A percentile compares a stretch with the other conserved stretches of the same genome.
Conservation (phyloP, 2,888 invertebrate species). For the Idaea biselata region DNA sequence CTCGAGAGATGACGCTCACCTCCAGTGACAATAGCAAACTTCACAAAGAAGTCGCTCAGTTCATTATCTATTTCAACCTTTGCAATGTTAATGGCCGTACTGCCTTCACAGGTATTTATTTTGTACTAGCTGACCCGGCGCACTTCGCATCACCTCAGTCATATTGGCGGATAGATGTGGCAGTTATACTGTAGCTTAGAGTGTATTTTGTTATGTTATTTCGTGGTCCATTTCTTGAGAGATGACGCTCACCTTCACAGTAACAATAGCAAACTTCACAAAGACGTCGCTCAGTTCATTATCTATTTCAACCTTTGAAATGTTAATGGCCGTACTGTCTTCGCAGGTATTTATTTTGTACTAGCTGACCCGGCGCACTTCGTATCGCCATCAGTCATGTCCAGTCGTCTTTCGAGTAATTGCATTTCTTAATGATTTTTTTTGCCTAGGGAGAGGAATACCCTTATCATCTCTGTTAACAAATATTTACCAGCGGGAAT, state of each 20-base stretch:
- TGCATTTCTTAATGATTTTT: no score
- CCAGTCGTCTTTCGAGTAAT: no score
- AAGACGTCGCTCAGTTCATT: conserved; percentile 5
- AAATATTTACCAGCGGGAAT: no score
- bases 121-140: background rate
- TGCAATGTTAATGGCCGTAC: background rate
- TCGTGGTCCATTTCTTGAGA: conserved; percentile 26
- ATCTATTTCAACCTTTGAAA: background rate
- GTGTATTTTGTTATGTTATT: conserved; percentile 47
- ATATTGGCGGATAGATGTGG: conserved; percentile 67
- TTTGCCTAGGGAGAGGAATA: no score
- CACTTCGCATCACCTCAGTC: no score
- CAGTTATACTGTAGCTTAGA: conserved; percentile 55
- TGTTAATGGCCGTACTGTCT: no score
- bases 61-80: background rate
- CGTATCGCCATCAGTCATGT: no score
- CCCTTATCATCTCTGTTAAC: no score
- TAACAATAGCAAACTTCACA: conserved; percentile 17
- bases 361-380: no score
- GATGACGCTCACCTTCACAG: conserved; percentile 19
- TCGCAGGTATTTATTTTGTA: no score
- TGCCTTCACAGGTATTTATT: background rate
- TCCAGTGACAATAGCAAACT: conserved; percentile 17
- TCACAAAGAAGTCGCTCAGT: conserved; percentile 7
- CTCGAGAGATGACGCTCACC: conserved; percentile 22